Evolutionary conservation across 2,888 invertebrate species (phyloP), one percentile per base, ranked within the genome.

Genomic region (Bellardia bayeri): DNA sequence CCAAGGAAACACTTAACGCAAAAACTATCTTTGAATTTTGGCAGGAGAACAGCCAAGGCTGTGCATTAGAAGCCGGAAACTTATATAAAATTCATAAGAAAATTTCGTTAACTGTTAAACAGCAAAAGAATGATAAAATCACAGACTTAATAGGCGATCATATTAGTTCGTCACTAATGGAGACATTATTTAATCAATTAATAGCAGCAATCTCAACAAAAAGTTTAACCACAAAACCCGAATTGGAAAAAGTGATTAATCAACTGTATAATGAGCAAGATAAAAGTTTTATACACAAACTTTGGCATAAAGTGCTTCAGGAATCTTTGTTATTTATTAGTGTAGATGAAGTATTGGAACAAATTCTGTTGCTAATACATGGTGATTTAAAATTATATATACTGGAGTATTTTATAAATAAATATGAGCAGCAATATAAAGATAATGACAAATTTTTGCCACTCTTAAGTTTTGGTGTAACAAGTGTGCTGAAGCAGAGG

Each of bases 291-390:
- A 23, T 69, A 9, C 30, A 61, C 3, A 61, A 82, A 54, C 74
- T 88, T 33, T 88, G 87, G 69, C 84, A 87, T 68, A 80, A 85
- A 8, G 63, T 82, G 23, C 16, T 89, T 40, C 85, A 81, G 8
- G 86, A 76, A 49, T 68, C 81, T 13, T 81, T 63, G 42, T 23
- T 72, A 16, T 87, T 86, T 68, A 58, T 86, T 16, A 66, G 72
- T 40, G 45, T 16, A 69, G 30, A 69, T 8, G 68, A 83, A 23
- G 37, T 89, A n/a, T 74, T 86, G 7, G 56, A 78, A 14, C 61
- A 81, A 45, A 37, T 87, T 2, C 9, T 58, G 16, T 11, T 76
- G 8, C 64, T 76, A 11, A 23, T 16, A 4, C 78, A 64, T 61
- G 66, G 13, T 2, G 42, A 81, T 16, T 75, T 78, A 13, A 80